Evolutionary conservation across 2,113 vertebrate species (phyloP).

Genomic region (Irena cyanogastra): DNA sequence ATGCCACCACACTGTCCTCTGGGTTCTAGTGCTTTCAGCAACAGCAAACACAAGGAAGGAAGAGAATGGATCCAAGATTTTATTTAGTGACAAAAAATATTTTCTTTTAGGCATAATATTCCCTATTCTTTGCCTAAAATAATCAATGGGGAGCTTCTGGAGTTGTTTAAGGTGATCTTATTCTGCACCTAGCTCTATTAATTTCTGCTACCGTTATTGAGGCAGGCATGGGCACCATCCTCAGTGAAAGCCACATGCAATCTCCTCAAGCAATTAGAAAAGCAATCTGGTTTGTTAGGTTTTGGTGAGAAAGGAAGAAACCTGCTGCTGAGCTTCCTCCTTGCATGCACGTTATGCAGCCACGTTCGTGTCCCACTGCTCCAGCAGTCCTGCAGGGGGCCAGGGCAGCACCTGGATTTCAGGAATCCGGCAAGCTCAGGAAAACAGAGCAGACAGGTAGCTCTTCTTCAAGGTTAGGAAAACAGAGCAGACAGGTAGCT

Average conservation of each 20-base stretch:
- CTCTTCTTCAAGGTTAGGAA: not conserved
- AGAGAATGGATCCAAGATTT: not conserved
- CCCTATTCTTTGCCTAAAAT: not conserved
- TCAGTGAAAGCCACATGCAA: not conserved
- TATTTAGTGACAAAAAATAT: not conserved
- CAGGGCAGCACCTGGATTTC: not conserved
- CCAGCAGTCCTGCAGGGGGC: rapidly evolving
- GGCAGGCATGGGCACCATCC: not conserved
- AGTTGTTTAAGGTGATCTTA: not conserved
- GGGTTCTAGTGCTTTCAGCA: not conserved
- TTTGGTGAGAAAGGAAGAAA: not conserved
- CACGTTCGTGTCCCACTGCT: rapidly evolving
- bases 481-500: not conserved
- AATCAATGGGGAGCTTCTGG: not conserved
- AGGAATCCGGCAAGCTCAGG: not conserved
- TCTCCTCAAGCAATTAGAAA: not conserved
- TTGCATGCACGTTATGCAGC: rapidly evolving
- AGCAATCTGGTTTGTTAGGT: not conserved
- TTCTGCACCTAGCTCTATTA: not conserved
- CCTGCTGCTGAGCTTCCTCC: not conserved
- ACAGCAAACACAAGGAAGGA: not conserved
- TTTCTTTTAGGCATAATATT: not conserved
- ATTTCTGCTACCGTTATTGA: not conserved
- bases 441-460: not conserved
- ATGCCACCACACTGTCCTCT: not conserved